Evolutionary conservation across 2,888 invertebrate species (phyloP).

Genomic region (Aphodius sticticus): DNA sequence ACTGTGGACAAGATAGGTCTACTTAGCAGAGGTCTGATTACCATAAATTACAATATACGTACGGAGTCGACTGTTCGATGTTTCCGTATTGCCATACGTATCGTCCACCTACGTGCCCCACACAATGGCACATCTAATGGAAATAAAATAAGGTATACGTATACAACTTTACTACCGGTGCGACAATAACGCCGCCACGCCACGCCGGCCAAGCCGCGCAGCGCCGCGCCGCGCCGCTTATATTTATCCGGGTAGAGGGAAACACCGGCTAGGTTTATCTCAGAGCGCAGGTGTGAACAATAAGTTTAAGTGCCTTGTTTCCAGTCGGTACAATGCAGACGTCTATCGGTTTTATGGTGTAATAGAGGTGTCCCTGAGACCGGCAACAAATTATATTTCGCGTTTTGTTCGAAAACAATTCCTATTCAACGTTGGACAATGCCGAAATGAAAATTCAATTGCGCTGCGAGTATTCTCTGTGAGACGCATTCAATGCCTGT

Average conservation of each 20-base stretch:
- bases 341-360: slow-evolving; percentile 20
- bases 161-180: slow-evolving; percentile 27
- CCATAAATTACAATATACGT: slow-evolving; percentile 43
- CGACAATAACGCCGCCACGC: slow-evolving; percentile 20
- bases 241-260: slow-evolving; percentile 18
- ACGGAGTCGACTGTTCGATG: slow-evolving; percentile 41
- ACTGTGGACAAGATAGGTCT: slow-evolving; percentile 40
- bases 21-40: slow-evolving; percentile 42
- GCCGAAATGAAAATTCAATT: neutral
- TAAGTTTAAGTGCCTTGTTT: slow-evolving; percentile 30
- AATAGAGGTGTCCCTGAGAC: slow-evolving; percentile 6
- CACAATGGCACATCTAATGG: slow-evolving; percentile 41
- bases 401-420: neutral
- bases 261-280: slow-evolving; percentile 21
- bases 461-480: neutral
- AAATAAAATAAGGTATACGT: slow-evolving; percentile 28
- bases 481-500: neutral
- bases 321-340: slow-evolving; percentile 10
- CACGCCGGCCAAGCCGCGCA: neutral
- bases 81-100: slow-evolving; percentile 44
- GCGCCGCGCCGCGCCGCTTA: slow-evolving; percentile 11
- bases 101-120: slow-evolving; percentile 39
- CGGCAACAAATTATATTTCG: slow-evolving; percentile 4
- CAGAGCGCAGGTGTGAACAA: slow-evolving; percentile 29
- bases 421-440: slow-evolving; percentile 4